Percentiles rank a stretch among this genome's conserved stretches.
These are phyloP conservation scores for Cheirogaleus major DNA, from an alignment of 2,797 vertebrate genomes.

Conservation along the genomic window DNA sequence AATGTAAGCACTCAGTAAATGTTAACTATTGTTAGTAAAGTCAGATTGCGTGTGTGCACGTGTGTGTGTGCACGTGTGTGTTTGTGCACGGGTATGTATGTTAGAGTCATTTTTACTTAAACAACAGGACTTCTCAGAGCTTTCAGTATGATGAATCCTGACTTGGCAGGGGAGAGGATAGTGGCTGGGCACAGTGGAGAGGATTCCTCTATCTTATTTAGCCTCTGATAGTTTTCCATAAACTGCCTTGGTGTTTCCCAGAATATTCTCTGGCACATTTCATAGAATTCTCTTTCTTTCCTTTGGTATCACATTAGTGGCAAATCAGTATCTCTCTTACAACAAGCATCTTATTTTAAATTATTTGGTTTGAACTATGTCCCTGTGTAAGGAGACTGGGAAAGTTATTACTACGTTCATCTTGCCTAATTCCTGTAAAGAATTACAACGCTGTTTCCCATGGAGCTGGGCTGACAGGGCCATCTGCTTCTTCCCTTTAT, in stretches of 20 bases:
- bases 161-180: neutral
- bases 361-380: neutral
- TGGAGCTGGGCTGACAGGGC: neutral
- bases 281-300: neutral
- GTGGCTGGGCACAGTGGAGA: neutral
- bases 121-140: neutral
- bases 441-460: neutral
- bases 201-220: neutral
- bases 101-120: neutral
- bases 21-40: neutral
- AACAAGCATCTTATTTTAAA: slow-evolving; percentile 33
- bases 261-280: neutral
- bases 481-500: slow-evolving; percentile 55
- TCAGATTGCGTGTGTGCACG: neutral
- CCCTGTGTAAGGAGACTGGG: neutral
- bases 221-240: neutral
- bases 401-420: neutral
- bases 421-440: slow-evolving; percentile 18
- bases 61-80: neutral
- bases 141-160: neutral
- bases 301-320: neutral
- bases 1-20: neutral
- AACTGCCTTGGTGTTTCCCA: neutral
- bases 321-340: neutral
- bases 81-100: neutral